Percentiles rank a stretch among this genome's conserved stretches.
Conservation (phyloP, 2,797 vertebrate genomes). For the Xenops minutus region DNA sequence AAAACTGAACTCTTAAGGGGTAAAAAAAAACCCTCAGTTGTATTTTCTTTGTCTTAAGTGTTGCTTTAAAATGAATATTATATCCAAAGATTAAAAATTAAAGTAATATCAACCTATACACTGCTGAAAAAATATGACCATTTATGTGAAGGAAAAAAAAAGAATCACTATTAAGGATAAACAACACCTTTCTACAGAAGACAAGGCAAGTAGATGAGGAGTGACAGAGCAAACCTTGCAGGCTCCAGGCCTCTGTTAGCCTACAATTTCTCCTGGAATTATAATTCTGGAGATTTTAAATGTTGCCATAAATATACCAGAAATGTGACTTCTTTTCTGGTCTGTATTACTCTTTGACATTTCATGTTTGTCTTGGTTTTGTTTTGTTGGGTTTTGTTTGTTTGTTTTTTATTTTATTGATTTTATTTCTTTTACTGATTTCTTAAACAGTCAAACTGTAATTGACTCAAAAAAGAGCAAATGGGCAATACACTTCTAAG, state of each 20-base stretch:
- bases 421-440: background rate
- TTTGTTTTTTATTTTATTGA: background rate
- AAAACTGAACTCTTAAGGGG: background rate
- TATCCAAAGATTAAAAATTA: background rate
- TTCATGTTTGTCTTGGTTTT: background rate
- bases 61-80: background rate
- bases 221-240: background rate
- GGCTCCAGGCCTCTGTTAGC: background rate
- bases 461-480: background rate
- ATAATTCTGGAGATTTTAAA: background rate
- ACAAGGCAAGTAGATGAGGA: background rate
- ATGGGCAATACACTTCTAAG: background rate
- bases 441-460: background rate
- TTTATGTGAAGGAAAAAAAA: background rate
- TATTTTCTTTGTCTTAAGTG: background rate
- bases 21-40: rapidly evolving
- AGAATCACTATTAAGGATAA: background rate
- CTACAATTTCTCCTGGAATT: background rate
- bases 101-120: background rate
- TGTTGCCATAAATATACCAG: background rate
- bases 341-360: background rate
- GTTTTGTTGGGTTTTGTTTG: too few species aligned
- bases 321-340: background rate
- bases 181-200: background rate
- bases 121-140: background rate